A percentile compares a stretch with the other conserved stretches of the same genome.
These are phyloP conservation scores for Petromus typicus DNA, from an alignment of 2,113 vertebrate species.

Conservation along the genomic window DNA sequence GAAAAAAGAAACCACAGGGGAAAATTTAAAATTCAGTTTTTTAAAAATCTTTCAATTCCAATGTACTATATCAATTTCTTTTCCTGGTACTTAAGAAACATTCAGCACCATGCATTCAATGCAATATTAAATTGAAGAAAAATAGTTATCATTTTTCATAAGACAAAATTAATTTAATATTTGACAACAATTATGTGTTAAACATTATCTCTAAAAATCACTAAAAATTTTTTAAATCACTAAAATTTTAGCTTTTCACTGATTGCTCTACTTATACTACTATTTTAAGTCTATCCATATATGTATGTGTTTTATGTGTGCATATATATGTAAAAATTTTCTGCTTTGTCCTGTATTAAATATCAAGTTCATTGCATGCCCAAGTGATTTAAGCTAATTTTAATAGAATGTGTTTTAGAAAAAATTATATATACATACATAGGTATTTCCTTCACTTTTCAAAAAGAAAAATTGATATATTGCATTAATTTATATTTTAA, in stretches of 20 bases:
- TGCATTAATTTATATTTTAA: neutral
- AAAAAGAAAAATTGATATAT: neutral
- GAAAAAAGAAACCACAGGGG: neutral
- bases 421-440: neutral
- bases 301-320: neutral
- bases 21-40: neutral
- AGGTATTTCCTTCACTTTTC: neutral
- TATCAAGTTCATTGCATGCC: neutral
- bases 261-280: neutral
- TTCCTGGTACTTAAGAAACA: neutral
- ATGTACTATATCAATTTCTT: neutral
- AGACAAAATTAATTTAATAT: neutral
- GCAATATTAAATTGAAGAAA: neutral
- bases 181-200: neutral
- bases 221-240: too few species aligned
- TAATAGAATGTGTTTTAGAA: neutral
- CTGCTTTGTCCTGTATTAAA: neutral
- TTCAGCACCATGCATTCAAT: neutral
- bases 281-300: neutral
- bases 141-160: neutral
- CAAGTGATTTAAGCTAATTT: neutral
- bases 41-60: neutral
- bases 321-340: neutral
- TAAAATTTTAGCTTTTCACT: conserved; percentile 15
- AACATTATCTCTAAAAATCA: conserved; percentile 1